Conservation (phyloP, 2,888 invertebrate genomes). For the Erannis defoliaria region DNA sequence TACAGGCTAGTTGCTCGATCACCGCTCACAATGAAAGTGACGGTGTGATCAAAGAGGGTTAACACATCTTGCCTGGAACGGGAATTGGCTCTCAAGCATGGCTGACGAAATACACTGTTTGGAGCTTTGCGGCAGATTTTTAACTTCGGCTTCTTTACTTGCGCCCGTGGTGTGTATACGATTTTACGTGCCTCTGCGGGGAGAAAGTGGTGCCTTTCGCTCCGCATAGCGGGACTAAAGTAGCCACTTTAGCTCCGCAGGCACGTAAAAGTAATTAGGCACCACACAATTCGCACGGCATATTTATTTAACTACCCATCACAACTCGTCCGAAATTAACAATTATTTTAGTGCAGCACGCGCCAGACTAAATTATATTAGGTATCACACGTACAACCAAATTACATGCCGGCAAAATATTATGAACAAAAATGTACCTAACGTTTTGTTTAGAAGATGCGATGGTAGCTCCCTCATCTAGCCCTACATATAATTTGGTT, state of each 20-base stretch:
- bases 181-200: too few species aligned
- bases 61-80: too few species aligned
- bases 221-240: too few species aligned
- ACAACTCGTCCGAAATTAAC: constrained; percentile 10
- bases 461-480: neutral
- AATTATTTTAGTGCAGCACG: constrained; percentile 14
- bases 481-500: neutral
- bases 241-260: too few species aligned
- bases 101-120: too few species aligned
- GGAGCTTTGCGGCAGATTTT: too few species aligned
- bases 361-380: constrained; percentile 9
- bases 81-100: too few species aligned
- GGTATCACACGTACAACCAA: neutral
- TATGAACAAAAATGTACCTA: neutral
- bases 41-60: too few species aligned
- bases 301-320: constrained; percentile 8
- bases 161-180: too few species aligned
- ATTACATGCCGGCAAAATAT: neutral
- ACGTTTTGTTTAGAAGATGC: neutral
- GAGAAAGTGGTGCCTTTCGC: too few species aligned
- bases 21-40: too few species aligned
- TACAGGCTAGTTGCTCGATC: neutral
- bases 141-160: too few species aligned
- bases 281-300: constrained; percentile 5
- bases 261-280: constrained; percentile 2